Percentiles rank a stretch among this genome's conserved stretches.
phyloP scores from a whole-genome alignment of 2,113 vertebrate genomes.

The Ciconia maguari region DNA sequence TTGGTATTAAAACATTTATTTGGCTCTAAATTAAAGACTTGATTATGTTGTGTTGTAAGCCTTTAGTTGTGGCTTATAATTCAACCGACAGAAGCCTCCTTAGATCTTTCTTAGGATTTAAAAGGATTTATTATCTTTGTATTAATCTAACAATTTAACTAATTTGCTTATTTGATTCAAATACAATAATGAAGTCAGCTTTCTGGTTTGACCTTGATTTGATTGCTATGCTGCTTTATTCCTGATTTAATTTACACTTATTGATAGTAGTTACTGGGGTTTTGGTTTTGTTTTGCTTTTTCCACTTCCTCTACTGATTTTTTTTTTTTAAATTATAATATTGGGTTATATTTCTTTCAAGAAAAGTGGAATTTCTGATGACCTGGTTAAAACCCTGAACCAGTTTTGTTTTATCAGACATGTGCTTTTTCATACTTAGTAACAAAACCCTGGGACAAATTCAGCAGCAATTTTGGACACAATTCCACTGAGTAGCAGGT shows the following conservation, averaged over 20 bases:
- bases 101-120: not conserved
- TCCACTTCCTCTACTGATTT: not conserved
- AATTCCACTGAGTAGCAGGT: not conserved
- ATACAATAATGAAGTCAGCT: not conserved
- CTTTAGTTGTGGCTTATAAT: not conserved
- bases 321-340: not conserved
- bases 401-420: not conserved
- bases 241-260: not conserved
- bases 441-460: not conserved
- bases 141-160: constrained; percentile 1
- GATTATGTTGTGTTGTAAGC: not conserved
- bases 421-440: not conserved
- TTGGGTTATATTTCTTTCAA: not conserved
- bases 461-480: not conserved
- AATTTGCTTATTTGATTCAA: constrained; percentile 8
- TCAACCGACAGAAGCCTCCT: not conserved
- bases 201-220: not conserved
- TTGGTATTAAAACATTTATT: constrained; percentile 8
- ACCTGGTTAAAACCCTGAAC: not conserved
- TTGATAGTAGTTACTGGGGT: not conserved
- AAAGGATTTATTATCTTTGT: not conserved
- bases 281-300: not conserved
- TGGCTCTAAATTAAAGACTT: not conserved
- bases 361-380: not conserved
- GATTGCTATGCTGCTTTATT: not conserved